phyloP scores from a whole-genome alignment of 2,797 vertebrate genomes.

The Tachyglossus aculeatus region DNA sequence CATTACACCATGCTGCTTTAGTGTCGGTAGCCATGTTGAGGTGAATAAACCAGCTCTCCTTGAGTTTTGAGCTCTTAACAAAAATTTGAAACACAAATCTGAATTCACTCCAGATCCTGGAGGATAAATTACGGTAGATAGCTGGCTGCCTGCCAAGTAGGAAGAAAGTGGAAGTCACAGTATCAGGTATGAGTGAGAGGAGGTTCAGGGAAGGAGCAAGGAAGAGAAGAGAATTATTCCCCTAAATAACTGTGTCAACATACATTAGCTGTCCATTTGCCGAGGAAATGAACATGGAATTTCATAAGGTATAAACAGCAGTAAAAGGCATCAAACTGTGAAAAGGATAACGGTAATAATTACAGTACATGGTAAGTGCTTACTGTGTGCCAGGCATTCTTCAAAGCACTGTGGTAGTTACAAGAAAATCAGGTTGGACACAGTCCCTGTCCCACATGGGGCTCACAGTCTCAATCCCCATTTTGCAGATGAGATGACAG shows the following conservation, averaged over 20 bases:
- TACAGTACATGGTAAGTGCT: too few relatives aligned
- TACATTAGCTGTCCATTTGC: slow-evolving; percentile 4
- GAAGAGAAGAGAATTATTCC: background rate
- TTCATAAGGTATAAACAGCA: slow-evolving; percentile 41
- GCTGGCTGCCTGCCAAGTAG: slow-evolving; percentile 4
- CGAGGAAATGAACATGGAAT: slow-evolving; percentile 24
- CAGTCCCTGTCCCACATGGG: too few relatives aligned
- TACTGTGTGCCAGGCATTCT: too few relatives aligned
- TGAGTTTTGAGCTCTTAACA: slow-evolving; percentile 12
- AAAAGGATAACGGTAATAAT: too few relatives aligned
- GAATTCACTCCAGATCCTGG: background rate
- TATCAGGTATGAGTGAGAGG: slow-evolving; percentile 42
- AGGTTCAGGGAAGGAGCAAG: slow-evolving; percentile 15
- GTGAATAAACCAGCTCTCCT: background rate
- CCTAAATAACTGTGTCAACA: slow-evolving; percentile 1
- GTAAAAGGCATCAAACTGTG: slow-evolving; percentile 36
- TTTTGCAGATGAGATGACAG: too few relatives aligned
- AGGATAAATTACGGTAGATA: slow-evolving; percentile 1
- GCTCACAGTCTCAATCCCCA: too few relatives aligned
- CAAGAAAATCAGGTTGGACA: too few relatives aligned
- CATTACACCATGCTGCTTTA: too few relatives aligned
- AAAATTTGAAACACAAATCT: background rate
- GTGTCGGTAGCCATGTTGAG: slow-evolving; percentile 23
- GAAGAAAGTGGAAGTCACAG: slow-evolving; percentile 8
- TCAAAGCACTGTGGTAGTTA: too few relatives aligned